Evolutionary conservation across 64 coral and sea anemone species (phyloP), one percentile per base, ranked within the genome.

Genomic region (Stichodactyla mertensii): DNA sequence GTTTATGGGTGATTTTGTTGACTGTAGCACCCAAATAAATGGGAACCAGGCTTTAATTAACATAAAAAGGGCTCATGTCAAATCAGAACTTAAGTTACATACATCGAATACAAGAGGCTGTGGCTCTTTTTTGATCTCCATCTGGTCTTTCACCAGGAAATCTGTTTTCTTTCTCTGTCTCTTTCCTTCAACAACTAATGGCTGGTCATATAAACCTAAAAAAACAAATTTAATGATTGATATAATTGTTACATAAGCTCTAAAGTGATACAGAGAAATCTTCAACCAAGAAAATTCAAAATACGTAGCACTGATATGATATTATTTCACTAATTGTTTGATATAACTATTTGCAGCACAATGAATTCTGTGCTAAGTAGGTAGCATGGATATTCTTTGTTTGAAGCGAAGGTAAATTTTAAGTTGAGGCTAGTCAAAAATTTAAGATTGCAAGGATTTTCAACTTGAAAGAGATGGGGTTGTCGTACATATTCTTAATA

Each of bases 191-290:
- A 96, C 53, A 5, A 96, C 91, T 82, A 89, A 77, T 78, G 94
- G 94, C 81, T 96, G 90, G 86, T 96, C 94, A 90, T 85, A 96
- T 77, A 96, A 87, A 51, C 94, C 94, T 96, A 24, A 16, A 57
- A 55, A 82, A 82, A 55, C 15, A 86, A 36, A 53, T 61, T 55
- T 22, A 18, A 61, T 51, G 10, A 58, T 7, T 7, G 19, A 64
- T 64, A 64, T 3, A 18, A 15, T 16, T 4, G 18, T 4, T 15
- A 61, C 4, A 61, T 16, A 16, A 61, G 18, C 18, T 61, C 13
- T 18, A 61, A 15, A 10, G 10, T 13, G 10, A 13, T 61, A 16
- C 59, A 13, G 18, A 61, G 18, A 45, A 45, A 2, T 45, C 36
- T 45, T 45, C 36, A 45, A 4, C 36, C 2, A 36, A 36, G 31